These are phyloP conservation scores for Actenoides lindsayi DNA, from an alignment of 2,113 vertebrate species.

Conservation along the genomic window DNA sequence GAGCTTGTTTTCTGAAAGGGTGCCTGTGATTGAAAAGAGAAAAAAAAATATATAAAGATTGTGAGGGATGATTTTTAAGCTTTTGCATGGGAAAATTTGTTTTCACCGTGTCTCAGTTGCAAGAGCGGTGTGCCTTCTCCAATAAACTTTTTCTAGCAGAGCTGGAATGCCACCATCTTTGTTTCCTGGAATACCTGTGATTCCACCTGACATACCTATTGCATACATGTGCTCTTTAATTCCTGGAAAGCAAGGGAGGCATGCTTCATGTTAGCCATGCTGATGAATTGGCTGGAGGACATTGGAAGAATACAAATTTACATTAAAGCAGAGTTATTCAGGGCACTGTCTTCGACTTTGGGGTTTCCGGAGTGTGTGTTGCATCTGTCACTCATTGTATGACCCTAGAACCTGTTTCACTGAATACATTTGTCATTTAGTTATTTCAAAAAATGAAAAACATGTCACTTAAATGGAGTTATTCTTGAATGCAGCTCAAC, in stretches of 20 bases:
- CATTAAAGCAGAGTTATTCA: neutral
- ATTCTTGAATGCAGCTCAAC: neutral
- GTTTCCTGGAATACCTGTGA: neutral
- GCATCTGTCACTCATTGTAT: neutral
- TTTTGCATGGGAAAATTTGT: neutral
- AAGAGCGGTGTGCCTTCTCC: neutral
- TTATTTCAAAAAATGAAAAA: neutral
- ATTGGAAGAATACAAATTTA: neutral
- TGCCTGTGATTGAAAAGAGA: neutral
- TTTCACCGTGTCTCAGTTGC: neutral
- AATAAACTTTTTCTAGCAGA: neutral
- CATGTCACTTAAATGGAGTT: neutral
- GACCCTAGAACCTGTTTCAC: neutral
- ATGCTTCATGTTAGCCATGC: neutral
- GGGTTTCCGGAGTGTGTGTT: neutral
- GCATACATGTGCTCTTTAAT: neutral
- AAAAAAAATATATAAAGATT: neutral
- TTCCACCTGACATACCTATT: neutral
- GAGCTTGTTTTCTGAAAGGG: neutral
- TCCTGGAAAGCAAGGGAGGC: neutral
- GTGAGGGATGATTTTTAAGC: neutral
- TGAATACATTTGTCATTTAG: neutral
- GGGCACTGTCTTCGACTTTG: neutral
- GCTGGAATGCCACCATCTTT: neutral
- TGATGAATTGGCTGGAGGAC: neutral